Evolutionary conservation across 2,797 vertebrate species (phyloP).

Genomic region (Hozukius guyotensis): DNA sequence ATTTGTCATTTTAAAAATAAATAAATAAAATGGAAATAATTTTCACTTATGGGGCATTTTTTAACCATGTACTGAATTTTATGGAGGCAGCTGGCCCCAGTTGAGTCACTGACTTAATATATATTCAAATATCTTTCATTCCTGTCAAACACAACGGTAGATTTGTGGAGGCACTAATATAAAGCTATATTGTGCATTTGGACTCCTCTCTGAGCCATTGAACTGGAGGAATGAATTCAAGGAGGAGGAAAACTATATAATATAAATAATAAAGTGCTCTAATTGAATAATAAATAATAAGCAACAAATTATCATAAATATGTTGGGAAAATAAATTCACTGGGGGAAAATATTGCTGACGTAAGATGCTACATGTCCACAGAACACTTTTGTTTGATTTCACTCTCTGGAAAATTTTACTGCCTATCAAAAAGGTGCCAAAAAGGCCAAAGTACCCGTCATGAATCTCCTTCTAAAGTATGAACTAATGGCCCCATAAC

Average conservation of each 20-base stretch:
- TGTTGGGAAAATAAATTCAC: slow-evolving; percentile 23
- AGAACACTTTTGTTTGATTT: slow-evolving; percentile 20
- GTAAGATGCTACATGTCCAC: slow-evolving; percentile 6
- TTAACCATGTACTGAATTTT: slow-evolving; percentile 1
- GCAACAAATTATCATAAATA: slow-evolving; percentile 23
- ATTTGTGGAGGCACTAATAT: slow-evolving; percentile 24
- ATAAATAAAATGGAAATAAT: neutral
- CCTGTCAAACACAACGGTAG: slow-evolving; percentile 19
- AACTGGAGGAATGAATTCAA: slow-evolving; percentile 5
- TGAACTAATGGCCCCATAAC: slow-evolving; percentile 6
- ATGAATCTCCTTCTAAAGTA: slow-evolving; percentile 10
- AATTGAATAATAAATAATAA: slow-evolving; percentile 37
- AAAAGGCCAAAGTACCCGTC: slow-evolving; percentile 7
- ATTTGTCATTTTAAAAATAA: neutral
- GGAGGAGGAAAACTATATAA: slow-evolving; percentile 6
- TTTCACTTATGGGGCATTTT: neutral
- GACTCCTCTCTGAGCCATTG: slow-evolving; percentile 6
- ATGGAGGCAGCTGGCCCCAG: neutral
- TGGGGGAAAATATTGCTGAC: slow-evolving; percentile 18
- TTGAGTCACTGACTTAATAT: slow-evolving; percentile 39
- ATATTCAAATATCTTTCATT: slow-evolving; percentile 49
- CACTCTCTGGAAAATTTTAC: slow-evolving; percentile 5
- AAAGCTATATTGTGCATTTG: slow-evolving; percentile 14
- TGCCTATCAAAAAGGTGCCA: slow-evolving; percentile 13
- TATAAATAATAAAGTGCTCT: slow-evolving; percentile 14